Base-by-base conservation (phyloP, 2,888 invertebrate genomes). In the Drosophila mettleri region DNA sequence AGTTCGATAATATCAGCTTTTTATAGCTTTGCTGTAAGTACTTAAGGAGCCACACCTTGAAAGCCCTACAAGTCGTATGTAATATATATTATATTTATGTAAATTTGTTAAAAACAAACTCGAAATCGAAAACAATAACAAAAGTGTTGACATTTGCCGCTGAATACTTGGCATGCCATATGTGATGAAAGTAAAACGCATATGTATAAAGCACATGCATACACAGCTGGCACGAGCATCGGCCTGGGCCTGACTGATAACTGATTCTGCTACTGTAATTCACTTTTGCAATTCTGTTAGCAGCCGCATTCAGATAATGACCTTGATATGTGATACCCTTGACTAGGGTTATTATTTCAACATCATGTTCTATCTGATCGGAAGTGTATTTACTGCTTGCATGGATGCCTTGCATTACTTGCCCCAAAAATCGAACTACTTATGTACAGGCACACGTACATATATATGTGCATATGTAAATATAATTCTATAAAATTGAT, bases 271-370 rank as follows among this genome's bases (percentile, higher is more conserved):
- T 6, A n/a, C 18, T 16, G 10, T 16, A 45, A 16, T 22, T 41
- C 7, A 39, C 5, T 10, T 10, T 45, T 8, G 22, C 8, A 27
- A 16, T 22, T 49, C 22, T 34, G 9, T 49, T 16, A 20, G 24
- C 36, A 67, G 45, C 43, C 57, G 34, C 34, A 27, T 24, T 34
- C 51, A 58, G 41, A 14, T 59, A 49, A 33, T 80, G 71, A 86
- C 81, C 67, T 86, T 86, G 69, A 54, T 64, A 62, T 59, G 41
- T 12, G 34, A 70, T 20, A 53, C 36, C 39, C 22, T 46, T 38
- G 31, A 8, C 29, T 5, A 24, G 10, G 46, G 18, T 43, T n/a
- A 51, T 22, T 16, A 49, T 27, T 49, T 9, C 9, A 31, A 24
- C 0, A 9, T 2, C 7, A n/a, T 22, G n/a, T 12, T 43, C 33